phyloP scores from a whole-genome alignment of 1,140 invertebrate species.

The Tachypleus tridentatus region DNA sequence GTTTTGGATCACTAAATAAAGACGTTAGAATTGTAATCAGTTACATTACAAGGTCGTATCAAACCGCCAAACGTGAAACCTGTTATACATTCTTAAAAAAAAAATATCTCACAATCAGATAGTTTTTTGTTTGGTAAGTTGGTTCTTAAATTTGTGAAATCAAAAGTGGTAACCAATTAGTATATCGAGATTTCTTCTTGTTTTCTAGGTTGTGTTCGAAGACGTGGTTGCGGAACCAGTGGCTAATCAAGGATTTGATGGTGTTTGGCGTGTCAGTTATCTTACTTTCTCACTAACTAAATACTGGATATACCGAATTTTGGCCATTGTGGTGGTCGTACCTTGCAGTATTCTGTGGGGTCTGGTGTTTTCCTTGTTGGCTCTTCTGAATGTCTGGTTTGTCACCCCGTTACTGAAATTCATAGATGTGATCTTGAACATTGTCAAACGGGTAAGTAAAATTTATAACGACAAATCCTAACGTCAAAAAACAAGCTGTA shows the following conservation, averaged over 20 bases:
- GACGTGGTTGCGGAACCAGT: constrained; percentile 42
- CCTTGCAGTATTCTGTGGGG: constrained; percentile 36
- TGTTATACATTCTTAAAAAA: too few relatives aligned
- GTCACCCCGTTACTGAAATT: constrained; percentile 30
- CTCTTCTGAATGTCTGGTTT: constrained; percentile 35
- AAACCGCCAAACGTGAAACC: too few relatives aligned
- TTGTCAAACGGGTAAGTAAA: constrained; percentile 26
- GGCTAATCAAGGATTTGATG: constrained; percentile 35
- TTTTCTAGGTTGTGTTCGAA: constrained; percentile 34
- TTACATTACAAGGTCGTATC: too few relatives aligned
- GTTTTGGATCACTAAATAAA: too few relatives aligned
- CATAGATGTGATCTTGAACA: constrained; percentile 26
- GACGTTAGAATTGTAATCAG: too few relatives aligned
- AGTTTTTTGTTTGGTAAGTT: too few relatives aligned
- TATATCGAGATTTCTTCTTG: background rate
- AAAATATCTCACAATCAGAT: too few relatives aligned
- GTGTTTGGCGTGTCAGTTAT: constrained; percentile 36
- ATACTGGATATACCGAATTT: constrained; percentile 35
- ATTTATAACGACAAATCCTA: background rate
- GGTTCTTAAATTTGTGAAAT: too few relatives aligned
- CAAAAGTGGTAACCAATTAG: too few relatives aligned
- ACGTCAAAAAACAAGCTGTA: too few relatives aligned
- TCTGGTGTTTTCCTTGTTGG: constrained; percentile 34
- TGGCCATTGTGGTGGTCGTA: constrained; percentile 30
- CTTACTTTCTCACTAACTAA: constrained; percentile 36